These are phyloP conservation scores for Pavo muticus DNA, from an alignment of 2,113 vertebrate species.

Conservation along the genomic window DNA sequence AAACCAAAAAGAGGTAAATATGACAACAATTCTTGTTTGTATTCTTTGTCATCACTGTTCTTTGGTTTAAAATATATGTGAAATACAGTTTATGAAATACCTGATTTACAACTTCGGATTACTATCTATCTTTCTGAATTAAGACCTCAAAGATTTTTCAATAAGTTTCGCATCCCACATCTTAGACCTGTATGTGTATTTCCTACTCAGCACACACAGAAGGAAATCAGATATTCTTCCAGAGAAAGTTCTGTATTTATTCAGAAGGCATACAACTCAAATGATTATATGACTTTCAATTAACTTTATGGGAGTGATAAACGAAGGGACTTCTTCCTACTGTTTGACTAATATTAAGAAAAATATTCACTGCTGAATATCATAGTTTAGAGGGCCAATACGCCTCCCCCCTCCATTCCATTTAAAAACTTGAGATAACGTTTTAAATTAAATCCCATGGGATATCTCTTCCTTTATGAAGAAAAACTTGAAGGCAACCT, in stretches of 20 bases:
- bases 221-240: conserved; percentile 13
- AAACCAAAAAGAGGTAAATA: conserved; percentile 26
- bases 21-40: background rate
- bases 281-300: background rate
- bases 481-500: conserved; percentile 4
- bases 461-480: background rate
- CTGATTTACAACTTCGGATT: background rate
- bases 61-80: conserved; percentile 21
- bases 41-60: background rate
- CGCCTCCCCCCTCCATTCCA: background rate
- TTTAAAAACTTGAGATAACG: background rate
- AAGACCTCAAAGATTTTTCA: background rate
- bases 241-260: conserved; percentile 25
- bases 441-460: background rate
- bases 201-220: background rate
- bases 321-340: conserved; percentile 3
- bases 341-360: background rate
- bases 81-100: background rate
- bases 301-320: background rate
- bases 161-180: background rate
- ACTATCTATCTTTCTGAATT: background rate
- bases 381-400: background rate
- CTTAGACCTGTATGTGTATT: background rate
- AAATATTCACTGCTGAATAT: background rate
- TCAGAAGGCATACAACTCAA: conserved; percentile 14